Evolutionary conservation across 1,140 invertebrate genomes (phyloP), one percentile per base, ranked within the genome.

Genomic region (Ooceraea biroi): DNA sequence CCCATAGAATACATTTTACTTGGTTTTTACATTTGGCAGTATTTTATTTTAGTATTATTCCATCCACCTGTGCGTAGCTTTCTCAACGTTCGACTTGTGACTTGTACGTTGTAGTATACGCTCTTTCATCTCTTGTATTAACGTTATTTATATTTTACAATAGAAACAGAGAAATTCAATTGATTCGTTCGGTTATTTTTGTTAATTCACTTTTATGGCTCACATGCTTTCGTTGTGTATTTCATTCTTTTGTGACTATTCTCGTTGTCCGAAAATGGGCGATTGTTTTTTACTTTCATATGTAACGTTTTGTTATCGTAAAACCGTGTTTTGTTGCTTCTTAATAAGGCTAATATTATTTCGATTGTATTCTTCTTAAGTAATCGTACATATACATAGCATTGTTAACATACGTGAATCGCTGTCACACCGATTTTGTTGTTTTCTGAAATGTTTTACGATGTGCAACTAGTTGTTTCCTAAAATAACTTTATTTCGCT

Each of bases 1-100:
- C 94, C 91, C 92, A 94, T 94, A 94, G 93, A 94, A 94, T 94
- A 94, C 92, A 94, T 94, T 94, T 94, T 94, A 94, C 93, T 94
- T 94, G 93, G 92, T 94, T 94, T 94, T 94, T 94, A 94, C 91
- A 93, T 93, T 92, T 91, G 57, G 88, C 66, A 89, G 88, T 91
- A 88, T 89, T 92, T 93, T 87, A 92, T 93, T 94, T 89, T 55
- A 69, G 60, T 61, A 80, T 80, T 68, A 48, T 58, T 86, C 66
- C 58, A 82, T 73, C 61, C 72, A 87, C 50, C 69, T 82, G 80
- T 66, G 36, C n/a, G 11, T 78, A 69, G 44, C 48, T 78, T 76
- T 55, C 14, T 68, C 27, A 61, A 25, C 46, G 44, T 44, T 63
- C 48, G 36, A 44, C 48, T 69, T 69, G 46, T 22, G 50, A 69